phyloP scores from a whole-genome alignment of 2,888 invertebrate genomes.

The Phanerotoma sp. region DNA sequence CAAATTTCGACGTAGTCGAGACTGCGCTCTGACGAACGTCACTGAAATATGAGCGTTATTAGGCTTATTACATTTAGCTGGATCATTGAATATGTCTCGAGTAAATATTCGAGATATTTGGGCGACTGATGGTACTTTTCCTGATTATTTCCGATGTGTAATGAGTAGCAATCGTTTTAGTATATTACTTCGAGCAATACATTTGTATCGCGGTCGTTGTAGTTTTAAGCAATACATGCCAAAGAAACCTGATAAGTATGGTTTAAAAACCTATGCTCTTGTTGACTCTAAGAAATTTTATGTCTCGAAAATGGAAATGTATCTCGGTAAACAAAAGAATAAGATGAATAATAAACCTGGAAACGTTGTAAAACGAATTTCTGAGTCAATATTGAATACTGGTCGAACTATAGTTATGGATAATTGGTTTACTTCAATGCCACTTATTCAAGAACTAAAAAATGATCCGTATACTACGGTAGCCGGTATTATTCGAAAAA shows the following conservation, averaged over 20 bases:
- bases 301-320: slow-evolving; percentile 41
- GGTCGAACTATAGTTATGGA: slow-evolving; percentile 40
- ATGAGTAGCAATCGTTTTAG: background rate
- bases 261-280: slow-evolving; percentile 24
- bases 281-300: slow-evolving; percentile 25
- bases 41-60: background rate
- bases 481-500: slow-evolving; percentile 33
- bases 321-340: slow-evolving; percentile 41
- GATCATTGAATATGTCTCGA: background rate
- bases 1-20: background rate
- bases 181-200: background rate
- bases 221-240: slow-evolving; percentile 28
- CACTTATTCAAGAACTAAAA: slow-evolving; percentile 36
- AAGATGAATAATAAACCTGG: slow-evolving; percentile 39
- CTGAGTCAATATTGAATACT: slow-evolving; percentile 36
- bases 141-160: background rate
- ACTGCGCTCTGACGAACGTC: background rate
- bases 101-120: background rate
- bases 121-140: background rate
- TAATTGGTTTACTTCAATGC: slow-evolving; percentile 42
- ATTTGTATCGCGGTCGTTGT: slow-evolving; percentile 21
- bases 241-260: slow-evolving; percentile 25
- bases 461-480: slow-evolving; percentile 28
- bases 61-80: background rate
- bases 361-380: slow-evolving; percentile 35